Percentiles rank a stretch among this genome's conserved stretches.
Conservation (phyloP, 1,140 invertebrate species). For the Melanaphis sacchari region DNA sequence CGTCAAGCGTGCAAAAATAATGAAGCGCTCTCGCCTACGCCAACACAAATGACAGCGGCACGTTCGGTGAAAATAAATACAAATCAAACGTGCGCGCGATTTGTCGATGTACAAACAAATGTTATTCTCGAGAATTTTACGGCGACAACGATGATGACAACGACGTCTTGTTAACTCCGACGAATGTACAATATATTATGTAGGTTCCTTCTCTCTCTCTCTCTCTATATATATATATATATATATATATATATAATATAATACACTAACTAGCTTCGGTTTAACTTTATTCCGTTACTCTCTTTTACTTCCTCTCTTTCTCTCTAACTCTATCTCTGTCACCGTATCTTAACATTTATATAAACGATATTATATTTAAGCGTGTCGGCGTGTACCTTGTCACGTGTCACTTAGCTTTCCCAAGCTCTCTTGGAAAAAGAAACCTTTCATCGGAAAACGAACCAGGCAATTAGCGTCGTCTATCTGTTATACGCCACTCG, state of each 20-base stretch:
- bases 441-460: constrained; percentile 25
- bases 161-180: background rate
- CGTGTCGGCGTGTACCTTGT: background rate
- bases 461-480: constrained; percentile 22
- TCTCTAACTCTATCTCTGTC: too few species aligned
- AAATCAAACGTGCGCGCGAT: background rate
- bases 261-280: background rate
- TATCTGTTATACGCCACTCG: background rate
- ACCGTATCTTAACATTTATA: background rate
- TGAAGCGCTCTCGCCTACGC: background rate
- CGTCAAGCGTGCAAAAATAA: background rate
- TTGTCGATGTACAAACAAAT: background rate
- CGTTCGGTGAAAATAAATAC: constrained; percentile 19
- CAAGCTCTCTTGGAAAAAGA: background rate
- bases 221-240: background rate
- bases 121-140: background rate
- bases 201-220: background rate
- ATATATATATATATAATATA: background rate
- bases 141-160: background rate
- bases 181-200: background rate
- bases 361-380: background rate
- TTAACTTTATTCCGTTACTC: background rate
- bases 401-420: background rate
- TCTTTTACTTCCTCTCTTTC: too few species aligned
- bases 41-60: background rate